Conservation (phyloP, 2,797 vertebrate genomes). For the Bufotes viridis region DNA sequence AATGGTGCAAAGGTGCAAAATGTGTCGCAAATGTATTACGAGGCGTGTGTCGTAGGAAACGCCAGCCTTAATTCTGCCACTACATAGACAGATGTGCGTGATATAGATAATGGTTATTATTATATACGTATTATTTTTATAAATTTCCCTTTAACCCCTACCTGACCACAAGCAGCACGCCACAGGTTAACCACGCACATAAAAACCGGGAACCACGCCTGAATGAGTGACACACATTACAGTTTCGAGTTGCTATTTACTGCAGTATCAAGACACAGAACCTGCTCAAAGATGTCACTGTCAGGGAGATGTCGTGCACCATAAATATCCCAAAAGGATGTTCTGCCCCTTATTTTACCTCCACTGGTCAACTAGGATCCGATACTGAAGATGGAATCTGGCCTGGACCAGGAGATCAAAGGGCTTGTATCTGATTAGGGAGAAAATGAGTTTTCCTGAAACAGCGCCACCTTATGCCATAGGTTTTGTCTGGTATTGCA, state of each 20-base stretch:
- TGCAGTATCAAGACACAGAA: constrained; percentile 2
- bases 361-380: background rate
- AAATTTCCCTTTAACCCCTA: constrained; percentile 6
- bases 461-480: background rate
- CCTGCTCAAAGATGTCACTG: background rate
- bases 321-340: background rate
- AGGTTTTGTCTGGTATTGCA: background rate
- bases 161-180: background rate
- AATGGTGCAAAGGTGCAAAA: no score
- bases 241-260: constrained; percentile 24
- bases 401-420: background rate
- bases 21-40: no score
- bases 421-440: background rate
- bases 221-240: background rate
- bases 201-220: constrained; percentile 20
- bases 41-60: no score
- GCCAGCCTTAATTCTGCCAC: no score
- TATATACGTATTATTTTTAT: background rate
- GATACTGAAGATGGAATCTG: background rate
- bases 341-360: background rate
- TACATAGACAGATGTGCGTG: no score
- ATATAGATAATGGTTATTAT: background rate
- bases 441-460: background rate
- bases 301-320: background rate
- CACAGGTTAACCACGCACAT: background rate